Base-by-base conservation (phyloP, 2,888 invertebrate genomes). In the Sericinus montela region DNA sequence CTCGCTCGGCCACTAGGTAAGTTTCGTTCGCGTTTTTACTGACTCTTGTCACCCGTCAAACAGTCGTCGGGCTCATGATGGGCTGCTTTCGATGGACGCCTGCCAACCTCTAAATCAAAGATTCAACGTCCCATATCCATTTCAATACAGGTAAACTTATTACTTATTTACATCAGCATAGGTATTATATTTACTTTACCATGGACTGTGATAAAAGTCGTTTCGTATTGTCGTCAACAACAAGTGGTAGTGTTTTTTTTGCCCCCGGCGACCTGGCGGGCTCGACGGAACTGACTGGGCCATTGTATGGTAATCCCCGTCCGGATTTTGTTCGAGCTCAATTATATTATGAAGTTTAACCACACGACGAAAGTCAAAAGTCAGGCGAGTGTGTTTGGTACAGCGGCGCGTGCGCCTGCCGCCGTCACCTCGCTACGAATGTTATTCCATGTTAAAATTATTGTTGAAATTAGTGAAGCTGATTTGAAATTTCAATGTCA, bases 291-390 rank as follows among this genome's bases (percentile, higher is more conserved):
- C 85, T 75, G 82, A 76, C 79, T 79, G 69, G 71, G 70, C 86
- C 77, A 88, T 88, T 88, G 87, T 88, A 88, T 88, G 88, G 76
- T 87, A 88, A 88, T 88, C 74, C 75, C 68, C 71, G 80, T 72
- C 83, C 84, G 88, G 86, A 87, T 87, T 88, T 85, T 73, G 85
- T 87, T 84, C 78, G 82, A 69, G 81, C 85, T 79, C 87, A 88
- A 88, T 87, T 88, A 88, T 83, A 87, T 86, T 86, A 87, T 84
- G 86, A 84, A 84, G 86, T 84, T 82, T 78, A 80, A 79, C 74
- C 80, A 76, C 75, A 80, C 72, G 70, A 78, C 76, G 75, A 80
- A 84, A 87, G 86, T 85, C 86, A 88, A 87, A 86, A 85, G 87
- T 86, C 86, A 86, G 76, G 78, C 72, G 74, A 66, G 74, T 72